These are phyloP conservation scores for Drymonia ruficornis DNA, from an alignment of 2,888 invertebrate genomes.

Conservation along the genomic window DNA sequence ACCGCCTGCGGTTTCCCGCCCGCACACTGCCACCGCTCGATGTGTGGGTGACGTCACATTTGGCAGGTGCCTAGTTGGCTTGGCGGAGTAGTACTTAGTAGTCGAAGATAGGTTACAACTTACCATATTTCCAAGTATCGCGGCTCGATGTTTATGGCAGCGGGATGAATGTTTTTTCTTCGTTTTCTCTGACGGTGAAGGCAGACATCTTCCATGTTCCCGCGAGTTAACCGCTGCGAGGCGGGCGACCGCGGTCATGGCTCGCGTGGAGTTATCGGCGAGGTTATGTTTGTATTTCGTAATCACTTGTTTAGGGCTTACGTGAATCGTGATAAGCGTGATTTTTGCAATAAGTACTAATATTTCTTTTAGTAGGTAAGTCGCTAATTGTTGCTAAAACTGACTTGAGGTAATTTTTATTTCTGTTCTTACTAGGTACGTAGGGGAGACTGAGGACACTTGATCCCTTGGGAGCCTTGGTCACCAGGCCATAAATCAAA, in stretches of 20 bases:
- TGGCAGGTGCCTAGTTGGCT: no score
- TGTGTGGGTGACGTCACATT: no score
- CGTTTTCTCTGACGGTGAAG: constrained; percentile 9
- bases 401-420: no score
- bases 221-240: constrained; percentile 61
- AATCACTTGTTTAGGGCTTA: constrained; percentile 24
- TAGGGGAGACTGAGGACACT: no score
- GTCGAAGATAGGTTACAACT: constrained; percentile 44
- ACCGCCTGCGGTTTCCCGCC: no score
- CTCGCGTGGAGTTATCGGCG: constrained; percentile 32
- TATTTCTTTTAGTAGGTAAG: background rate
- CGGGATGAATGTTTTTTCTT: constrained; percentile 44
- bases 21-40: no score
- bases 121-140: constrained; percentile 48
- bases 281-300: constrained; percentile 26
- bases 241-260: constrained; percentile 54
- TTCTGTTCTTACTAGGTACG: no score
- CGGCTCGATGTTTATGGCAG: constrained; percentile 34
- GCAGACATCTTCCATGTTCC: constrained; percentile 53
- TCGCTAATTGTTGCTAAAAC: no score
- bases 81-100: no score
- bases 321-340: constrained; percentile 11
- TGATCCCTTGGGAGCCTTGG: no score
- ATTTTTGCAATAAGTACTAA: constrained; percentile 7
- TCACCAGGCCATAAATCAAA: no score